Percentiles rank a stretch among this genome's conserved stretches.
phyloP scores from a whole-genome alignment of 2,797 vertebrate species.

The Sebastes oblongus region DNA sequence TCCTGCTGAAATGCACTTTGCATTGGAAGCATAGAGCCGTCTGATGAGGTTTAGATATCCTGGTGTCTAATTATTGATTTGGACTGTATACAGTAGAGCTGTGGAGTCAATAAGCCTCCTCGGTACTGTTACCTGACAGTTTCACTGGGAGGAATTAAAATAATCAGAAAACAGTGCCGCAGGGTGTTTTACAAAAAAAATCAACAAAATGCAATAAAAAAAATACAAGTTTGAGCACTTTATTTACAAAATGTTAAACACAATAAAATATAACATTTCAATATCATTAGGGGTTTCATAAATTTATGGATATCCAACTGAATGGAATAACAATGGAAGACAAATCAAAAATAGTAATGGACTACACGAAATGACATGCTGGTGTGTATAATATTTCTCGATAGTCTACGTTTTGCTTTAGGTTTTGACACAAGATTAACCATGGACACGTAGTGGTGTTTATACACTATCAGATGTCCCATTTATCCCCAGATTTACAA shows the following conservation, averaged over 20 bases:
- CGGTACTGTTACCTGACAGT: constrained; percentile 53
- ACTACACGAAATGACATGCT: constrained; percentile 84
- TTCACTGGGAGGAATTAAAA: constrained; percentile 35
- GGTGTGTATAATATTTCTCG: constrained; percentile 81
- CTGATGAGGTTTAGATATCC: constrained; percentile 72
- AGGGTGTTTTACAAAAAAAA: neutral
- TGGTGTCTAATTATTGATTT: constrained; percentile 76
- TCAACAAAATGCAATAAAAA: constrained; percentile 48
- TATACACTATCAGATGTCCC: constrained; percentile 76
- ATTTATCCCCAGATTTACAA: constrained; percentile 78
- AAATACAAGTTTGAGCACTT: constrained; percentile 83
- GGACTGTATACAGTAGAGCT: constrained; percentile 58
- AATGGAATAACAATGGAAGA: constrained; percentile 80
- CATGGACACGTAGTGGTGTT: constrained; percentile 76
- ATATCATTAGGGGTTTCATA: constrained; percentile 84
- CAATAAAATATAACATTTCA: constrained; percentile 92
- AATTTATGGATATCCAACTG: constrained; percentile 82
- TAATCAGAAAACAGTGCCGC: constrained; percentile 20
- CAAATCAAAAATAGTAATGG: constrained; percentile 72
- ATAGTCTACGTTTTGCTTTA: constrained; percentile 83
- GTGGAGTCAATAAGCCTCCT: constrained; percentile 64
- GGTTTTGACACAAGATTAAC: constrained; percentile 76
- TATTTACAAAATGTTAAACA: constrained; percentile 92
- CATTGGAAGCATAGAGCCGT: constrained; percentile 64
- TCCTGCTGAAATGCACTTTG: constrained; percentile 71